phyloP scores from a whole-genome alignment of 2,888 invertebrate genomes.

The Bibio marci region DNA sequence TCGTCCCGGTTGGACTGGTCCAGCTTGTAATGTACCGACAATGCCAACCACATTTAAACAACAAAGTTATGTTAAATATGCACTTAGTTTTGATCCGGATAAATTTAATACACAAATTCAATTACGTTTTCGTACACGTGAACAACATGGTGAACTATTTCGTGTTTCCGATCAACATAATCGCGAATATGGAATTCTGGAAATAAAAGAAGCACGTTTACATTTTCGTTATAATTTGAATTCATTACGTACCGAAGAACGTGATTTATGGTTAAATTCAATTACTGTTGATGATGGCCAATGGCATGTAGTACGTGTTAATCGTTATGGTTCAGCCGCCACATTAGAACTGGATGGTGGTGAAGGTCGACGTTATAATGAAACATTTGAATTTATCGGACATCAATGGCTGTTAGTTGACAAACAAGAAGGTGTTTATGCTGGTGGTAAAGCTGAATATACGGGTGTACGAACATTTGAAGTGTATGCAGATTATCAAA shows the following conservation, averaged over 20 bases:
- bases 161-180: constrained; percentile 88
- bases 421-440: constrained; percentile 88
- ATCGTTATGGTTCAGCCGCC: constrained; percentile 82
- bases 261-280: constrained; percentile 76
- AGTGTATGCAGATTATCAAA: constrained; percentile 87
- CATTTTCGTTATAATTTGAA: constrained; percentile 89
- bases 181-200: constrained; percentile 79
- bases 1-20: constrained; percentile 88
- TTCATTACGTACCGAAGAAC: constrained; percentile 75
- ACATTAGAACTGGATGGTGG: constrained; percentile 88
- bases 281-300: constrained; percentile 89
- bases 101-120: constrained; percentile 85
- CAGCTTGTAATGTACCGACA: constrained; percentile 68
- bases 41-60: constrained; percentile 83
- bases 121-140: constrained; percentile 81
- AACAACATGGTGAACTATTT: constrained; percentile 85
- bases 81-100: constrained; percentile 84
- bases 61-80: constrained; percentile 93
- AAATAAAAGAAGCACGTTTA: constrained; percentile 77
- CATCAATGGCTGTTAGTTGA: constrained; percentile 86
- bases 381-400: constrained; percentile 76
- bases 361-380: constrained; percentile 84
- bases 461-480: constrained; percentile 87
- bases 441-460: constrained; percentile 90
- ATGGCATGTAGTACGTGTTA: constrained; percentile 89